Percentiles rank a stretch among this genome's conserved stretches.
Conservation (phyloP, 2,888 invertebrate species). For the Pterobdella sp. region DNA sequence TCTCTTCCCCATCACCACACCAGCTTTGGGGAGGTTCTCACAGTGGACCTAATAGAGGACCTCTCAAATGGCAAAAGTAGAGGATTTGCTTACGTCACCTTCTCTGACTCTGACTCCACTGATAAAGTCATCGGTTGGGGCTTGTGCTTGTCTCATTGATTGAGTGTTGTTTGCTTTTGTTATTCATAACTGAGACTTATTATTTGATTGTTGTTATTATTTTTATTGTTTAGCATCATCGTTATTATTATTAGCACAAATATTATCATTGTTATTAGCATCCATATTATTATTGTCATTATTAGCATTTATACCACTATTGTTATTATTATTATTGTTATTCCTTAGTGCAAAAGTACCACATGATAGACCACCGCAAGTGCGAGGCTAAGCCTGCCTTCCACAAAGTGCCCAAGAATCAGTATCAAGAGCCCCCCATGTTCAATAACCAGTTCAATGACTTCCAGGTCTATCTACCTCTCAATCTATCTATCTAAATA, state of each 20-base stretch:
- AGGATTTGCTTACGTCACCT: constrained; percentile 73
- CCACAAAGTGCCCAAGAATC: constrained; percentile 65
- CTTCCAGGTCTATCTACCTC: constrained; percentile 7
- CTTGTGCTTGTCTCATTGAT: too few species aligned
- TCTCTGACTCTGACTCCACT: constrained; percentile 88
- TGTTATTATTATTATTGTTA: neutral
- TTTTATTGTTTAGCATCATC: neutral
- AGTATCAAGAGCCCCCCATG: neutral
- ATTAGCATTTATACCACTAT: too few species aligned
- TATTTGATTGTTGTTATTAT: neutral
- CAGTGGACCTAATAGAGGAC: constrained; percentile 36
- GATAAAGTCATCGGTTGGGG: constrained; percentile 65
- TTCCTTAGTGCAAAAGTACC: constrained; percentile 31
- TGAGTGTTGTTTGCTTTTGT: too few species aligned
- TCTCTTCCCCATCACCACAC: neutral
- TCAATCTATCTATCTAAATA: too few species aligned
- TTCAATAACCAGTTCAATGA: neutral
- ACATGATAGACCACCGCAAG: constrained; percentile 65
- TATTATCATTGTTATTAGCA: too few species aligned
- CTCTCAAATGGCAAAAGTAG: constrained; percentile 26
- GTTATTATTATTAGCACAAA: neutral
- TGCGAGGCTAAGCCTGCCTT: constrained; percentile 87
- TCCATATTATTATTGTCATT: too few species aligned
- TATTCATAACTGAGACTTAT: too few species aligned
- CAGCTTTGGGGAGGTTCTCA: constrained; percentile 79